A percentile compares a stretch with the other conserved stretches of the same genome.
These are phyloP conservation scores for Myotis davidii DNA, from an alignment of 2,113 vertebrate genomes.

Conservation along the genomic window DNA sequence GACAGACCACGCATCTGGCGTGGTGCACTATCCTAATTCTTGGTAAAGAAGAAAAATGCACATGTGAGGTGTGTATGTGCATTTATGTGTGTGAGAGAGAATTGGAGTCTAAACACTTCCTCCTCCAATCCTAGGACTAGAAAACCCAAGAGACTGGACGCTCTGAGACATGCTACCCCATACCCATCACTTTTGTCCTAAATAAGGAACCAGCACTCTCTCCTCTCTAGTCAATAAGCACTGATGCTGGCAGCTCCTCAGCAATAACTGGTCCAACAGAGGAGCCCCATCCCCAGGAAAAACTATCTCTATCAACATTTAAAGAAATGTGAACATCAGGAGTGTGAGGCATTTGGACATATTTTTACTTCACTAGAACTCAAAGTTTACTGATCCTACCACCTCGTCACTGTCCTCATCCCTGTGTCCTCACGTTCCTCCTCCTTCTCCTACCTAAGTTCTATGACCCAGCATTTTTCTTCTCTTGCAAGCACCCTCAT, in stretches of 20 bases:
- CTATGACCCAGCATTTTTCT: neutral
- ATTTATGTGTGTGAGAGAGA: neutral
- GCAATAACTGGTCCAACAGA: neutral
- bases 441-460: neutral
- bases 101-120: neutral
- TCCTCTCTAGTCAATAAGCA: neutral
- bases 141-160: neutral
- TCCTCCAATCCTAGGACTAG: neutral
- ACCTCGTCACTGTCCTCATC: neutral
- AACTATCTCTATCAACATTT: neutral
- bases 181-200: neutral
- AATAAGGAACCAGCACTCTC: neutral
- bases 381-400: neutral
- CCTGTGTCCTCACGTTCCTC: neutral
- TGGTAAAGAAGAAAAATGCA: neutral
- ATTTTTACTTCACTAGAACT: neutral
- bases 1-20: neutral
- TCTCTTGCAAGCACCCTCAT: neutral
- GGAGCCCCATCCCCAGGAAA: neutral
- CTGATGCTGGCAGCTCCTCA: neutral
- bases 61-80: neutral
- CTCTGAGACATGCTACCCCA: neutral
- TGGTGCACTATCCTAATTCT: neutral
- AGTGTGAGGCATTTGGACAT: neutral
- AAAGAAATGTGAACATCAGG: conserved; percentile 27